phyloP scores from a whole-genome alignment of 1,140 invertebrate genomes.

The Brachionus manjavacas region DNA sequence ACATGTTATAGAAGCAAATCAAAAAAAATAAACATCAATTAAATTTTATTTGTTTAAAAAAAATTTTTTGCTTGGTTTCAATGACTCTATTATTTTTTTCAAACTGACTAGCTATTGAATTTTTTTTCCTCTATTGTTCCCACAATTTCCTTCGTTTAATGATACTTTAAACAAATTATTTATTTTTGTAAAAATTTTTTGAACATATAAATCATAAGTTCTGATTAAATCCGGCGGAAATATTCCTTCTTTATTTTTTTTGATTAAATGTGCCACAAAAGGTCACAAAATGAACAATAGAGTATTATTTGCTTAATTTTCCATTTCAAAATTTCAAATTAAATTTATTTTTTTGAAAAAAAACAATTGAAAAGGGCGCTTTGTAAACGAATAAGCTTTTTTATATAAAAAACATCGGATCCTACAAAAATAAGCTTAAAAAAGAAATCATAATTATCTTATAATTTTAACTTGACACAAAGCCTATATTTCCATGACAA shows the following conservation, averaged over 20 bases:
- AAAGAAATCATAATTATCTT: not conserved
- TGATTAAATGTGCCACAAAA: too few species aligned
- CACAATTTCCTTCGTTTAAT: not conserved
- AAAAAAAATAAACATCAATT: not conserved
- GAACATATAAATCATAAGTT: too few species aligned
- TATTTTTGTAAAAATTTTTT: too few species aligned
- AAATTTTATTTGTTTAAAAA: not conserved
- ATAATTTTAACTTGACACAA: not conserved
- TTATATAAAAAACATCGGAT: not conserved
- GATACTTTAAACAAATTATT: too few species aligned
- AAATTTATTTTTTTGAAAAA: too few species aligned
- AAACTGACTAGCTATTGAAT: not conserved
- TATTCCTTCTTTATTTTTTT: too few species aligned
- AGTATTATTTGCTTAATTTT: too few species aligned
- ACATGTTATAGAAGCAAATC: too few species aligned
- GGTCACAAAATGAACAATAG: too few species aligned
- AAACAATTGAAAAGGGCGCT: not conserved
- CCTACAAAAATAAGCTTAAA: not conserved
- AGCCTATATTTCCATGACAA: not conserved
- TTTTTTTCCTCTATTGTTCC: not conserved
- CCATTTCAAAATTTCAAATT: too few species aligned
- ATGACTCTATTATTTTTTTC: not conserved
- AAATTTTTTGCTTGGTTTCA: not conserved
- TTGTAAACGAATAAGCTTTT: not conserved
- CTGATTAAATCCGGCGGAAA: too few species aligned